Conservation (phyloP, 1,140 invertebrate species). For the Diabrotica undecimpunctata region DNA sequence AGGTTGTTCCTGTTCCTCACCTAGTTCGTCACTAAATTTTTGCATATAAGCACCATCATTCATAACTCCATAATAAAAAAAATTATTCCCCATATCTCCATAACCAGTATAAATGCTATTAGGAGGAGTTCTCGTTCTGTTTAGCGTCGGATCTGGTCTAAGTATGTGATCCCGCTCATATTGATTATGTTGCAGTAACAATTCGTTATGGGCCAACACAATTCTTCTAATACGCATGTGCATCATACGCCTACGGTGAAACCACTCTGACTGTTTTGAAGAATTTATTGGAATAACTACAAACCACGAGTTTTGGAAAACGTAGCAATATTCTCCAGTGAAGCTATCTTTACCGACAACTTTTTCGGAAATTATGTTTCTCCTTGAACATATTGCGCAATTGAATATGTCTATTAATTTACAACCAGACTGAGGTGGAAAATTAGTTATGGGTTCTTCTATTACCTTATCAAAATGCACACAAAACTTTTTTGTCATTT, state of each 20-base stretch:
- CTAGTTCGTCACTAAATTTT: constrained; percentile 3
- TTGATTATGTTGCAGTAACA: constrained; percentile 35
- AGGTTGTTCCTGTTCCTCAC: constrained; percentile 12
- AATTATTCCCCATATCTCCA: constrained; percentile 35
- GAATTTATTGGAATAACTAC: constrained; percentile 27
- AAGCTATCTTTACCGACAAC: constrained; percentile 17
- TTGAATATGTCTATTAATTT: constrained; percentile 40
- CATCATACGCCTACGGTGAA: constrained; percentile 36
- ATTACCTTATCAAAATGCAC: constrained; percentile 38
- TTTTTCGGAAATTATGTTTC: constrained; percentile 24
- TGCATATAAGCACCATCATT: constrained; percentile 27
- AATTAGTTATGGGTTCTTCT: constrained; percentile 31
- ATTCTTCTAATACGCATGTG: constrained; percentile 39
- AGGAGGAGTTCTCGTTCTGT: constrained; percentile 23
- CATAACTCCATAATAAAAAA: constrained; percentile 41
- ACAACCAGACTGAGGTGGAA: constrained; percentile 30
- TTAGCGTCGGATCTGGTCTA: constrained; percentile 15
- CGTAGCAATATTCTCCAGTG: constrained; percentile 32
- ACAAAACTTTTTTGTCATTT: constrained; percentile 38
- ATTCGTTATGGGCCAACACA: constrained; percentile 37
- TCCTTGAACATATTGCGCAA: constrained; percentile 29
- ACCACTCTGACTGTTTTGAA: constrained; percentile 28
- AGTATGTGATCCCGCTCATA: constrained; percentile 33
- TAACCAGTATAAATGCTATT: constrained; percentile 39
- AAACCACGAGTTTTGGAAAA: constrained; percentile 38